A percentile compares a stretch with the other conserved stretches of the same genome.
phyloP scores from a whole-genome alignment of 2,113 vertebrate genomes.

The Pithys albifrons region DNA sequence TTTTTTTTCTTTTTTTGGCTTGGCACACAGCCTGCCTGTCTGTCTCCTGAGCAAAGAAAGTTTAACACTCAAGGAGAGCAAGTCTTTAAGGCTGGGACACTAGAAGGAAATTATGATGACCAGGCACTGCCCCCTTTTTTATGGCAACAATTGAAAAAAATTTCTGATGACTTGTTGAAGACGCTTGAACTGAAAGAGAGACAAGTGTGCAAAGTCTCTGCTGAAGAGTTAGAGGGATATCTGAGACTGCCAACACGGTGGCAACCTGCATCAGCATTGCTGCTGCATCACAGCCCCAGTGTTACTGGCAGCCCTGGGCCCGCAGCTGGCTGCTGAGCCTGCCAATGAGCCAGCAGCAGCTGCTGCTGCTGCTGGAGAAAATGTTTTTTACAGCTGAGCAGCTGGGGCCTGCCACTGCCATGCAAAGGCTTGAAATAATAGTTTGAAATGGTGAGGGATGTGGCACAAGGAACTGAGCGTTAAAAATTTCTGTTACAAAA shows the following conservation, averaged over 20 bases:
- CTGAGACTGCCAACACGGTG: fast-evolving
- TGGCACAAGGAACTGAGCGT: background rate
- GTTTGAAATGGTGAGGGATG: background rate
- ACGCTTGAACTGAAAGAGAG: background rate
- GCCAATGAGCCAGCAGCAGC: background rate
- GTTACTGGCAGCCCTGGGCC: background rate
- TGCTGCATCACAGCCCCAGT: background rate
- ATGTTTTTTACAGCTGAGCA: slow-evolving; percentile 19
- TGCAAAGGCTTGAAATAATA: background rate
- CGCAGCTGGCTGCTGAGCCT: background rate
- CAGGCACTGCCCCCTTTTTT: background rate
- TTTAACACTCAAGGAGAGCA: background rate
- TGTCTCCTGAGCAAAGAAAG: background rate
- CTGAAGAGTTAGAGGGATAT: background rate
- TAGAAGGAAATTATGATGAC: background rate
- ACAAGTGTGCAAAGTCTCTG: background rate
- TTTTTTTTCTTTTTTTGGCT: background rate
- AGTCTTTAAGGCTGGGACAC: background rate
- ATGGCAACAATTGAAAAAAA: background rate
- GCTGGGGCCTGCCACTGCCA: background rate
- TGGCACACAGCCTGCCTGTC: background rate
- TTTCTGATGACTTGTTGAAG: background rate
- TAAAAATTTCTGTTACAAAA: background rate
- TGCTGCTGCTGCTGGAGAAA: background rate
- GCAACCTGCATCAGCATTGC: background rate